Evolutionary conservation across 2,113 vertebrate genomes (phyloP), one percentile per base, ranked within the genome.

Genomic region (Bubo bubo): DNA sequence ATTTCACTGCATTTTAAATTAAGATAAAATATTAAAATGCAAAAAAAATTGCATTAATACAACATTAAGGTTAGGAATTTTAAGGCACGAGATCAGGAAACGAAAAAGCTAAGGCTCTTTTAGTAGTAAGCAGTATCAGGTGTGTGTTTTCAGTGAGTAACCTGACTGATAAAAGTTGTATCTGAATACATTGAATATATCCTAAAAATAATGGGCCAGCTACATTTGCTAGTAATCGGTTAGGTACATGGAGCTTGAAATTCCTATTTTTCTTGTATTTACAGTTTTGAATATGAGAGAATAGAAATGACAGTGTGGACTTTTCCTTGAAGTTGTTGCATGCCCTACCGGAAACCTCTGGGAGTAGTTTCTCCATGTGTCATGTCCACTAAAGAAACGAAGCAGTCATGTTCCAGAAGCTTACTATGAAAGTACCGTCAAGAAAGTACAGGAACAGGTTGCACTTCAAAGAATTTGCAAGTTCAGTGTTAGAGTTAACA

Each of bases 1-100:
- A 59, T 52, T 88, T 76, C 50, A 73, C 16, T 66, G 45, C 27
- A 79, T 86, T 95, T 83, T 80, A 80, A 90, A 90, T 62, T 6
- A 67, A 35, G 43, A 64, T 62, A 66, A 80, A 87, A 94, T 50
- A 82, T 45, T 67, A 60, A 95, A 94, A 73, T 79, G 8, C 0
- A 55, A 79, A 82, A 89, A 75, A 79, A 71, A 60, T 26, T 53
- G 5, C 19, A 73, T 79, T 85, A 86, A 71, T 95, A 37, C 34
- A 60, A 75, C 24, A 75, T 53, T 91, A 91, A 64, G 14, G 12
- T 60, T 64, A 58, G 60, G 10, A 89, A 72, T 76, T 72, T 82
- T 64, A 91, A 75, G 56, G 8, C 30, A 50, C 16, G 52, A 75
- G 41, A 68, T 49, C 10, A 52, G 50, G 41, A 88, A 87, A 95